Conservation (phyloP, 2,113 vertebrate species). For the Chionodraco myersi region DNA sequence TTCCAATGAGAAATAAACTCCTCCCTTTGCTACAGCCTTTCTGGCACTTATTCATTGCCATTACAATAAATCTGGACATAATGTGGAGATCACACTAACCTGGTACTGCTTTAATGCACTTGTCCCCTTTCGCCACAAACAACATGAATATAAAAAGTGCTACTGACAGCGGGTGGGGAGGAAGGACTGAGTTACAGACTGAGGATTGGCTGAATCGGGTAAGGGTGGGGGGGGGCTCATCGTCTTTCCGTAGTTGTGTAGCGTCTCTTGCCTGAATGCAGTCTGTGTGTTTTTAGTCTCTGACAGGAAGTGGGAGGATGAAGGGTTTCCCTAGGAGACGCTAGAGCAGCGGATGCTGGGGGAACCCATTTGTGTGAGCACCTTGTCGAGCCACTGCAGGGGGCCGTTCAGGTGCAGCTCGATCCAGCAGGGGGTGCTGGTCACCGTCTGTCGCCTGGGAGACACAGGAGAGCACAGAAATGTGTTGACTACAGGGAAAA, state of each 20-base stretch:
- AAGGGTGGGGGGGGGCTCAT: background rate
- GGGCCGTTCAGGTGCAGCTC: constrained; percentile 98
- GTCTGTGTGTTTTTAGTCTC: constrained; percentile 58
- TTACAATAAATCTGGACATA: constrained; percentile 52
- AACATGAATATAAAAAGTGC: constrained; percentile 79
- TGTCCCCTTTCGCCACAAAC: constrained; percentile 70
- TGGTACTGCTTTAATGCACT: constrained; percentile 75
- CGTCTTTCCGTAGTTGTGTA: constrained; percentile 27
- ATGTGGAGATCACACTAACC: constrained; percentile 50
- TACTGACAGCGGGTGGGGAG: constrained; percentile 68
- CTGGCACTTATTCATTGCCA: constrained; percentile 27
- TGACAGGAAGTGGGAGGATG: constrained; percentile 36
- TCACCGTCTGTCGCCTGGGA: constrained; percentile 95
- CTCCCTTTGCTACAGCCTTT: constrained; percentile 21
- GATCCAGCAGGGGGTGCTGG: constrained; percentile 99
- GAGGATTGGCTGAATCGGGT: constrained; percentile 36
- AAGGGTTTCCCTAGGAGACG: constrained; percentile 87
- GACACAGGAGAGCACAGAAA: constrained; percentile 27
- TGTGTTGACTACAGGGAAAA: constrained; percentile 16
- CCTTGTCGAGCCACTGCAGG: constrained; percentile 98
- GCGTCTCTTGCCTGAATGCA: constrained; percentile 35
- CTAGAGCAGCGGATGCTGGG: constrained; percentile 97
- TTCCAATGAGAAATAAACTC: constrained; percentile 1
- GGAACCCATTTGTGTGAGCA: constrained; percentile 98
- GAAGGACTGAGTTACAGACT: constrained; percentile 39